Evolutionary conservation across 2,113 vertebrate species (phyloP), one percentile per base, ranked within the genome.

Genomic region (Amphiprion ocellaris): DNA sequence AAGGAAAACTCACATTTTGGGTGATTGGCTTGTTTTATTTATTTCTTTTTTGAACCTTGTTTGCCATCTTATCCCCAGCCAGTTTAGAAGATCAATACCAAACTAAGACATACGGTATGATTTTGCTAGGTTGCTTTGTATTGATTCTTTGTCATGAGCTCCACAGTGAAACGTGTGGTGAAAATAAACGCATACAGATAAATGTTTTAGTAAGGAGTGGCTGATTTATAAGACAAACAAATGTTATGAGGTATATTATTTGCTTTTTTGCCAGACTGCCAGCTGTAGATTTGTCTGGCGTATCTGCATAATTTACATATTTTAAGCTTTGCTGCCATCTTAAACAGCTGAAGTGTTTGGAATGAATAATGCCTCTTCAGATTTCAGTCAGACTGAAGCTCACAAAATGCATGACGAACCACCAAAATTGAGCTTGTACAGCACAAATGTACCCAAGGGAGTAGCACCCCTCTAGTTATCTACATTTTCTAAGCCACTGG

Each of bases 401-500:
- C 71, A 84, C 82, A 83, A 90, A 89, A 87, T 90, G 87, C 84
- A 87, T 64, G 53, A 82, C 59, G 70, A 73, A 80, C 87, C 82
- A 81, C 74, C 69, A 82, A 87, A 89, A 87, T 79, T 81, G 85
- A 84, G 82, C 82, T 87, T 89, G 81, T 84, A 79, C 76, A 77
- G 87, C 86, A 89, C 75, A 92, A 93, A 85, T 58, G 79, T 44
- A 76, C 82, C 74, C 63, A 23, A 19, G 82, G 86, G 87, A 85
- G 74, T 69, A 19, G 84, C 74, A 68, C 77, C 89, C 84, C 83
- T 85, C 72, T 83, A 65, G 67, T 89, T 87, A 85, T 82, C 65
- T 79, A 61, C 53, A 88, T 91, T 87, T 88, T 85, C 74, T 85
- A 71, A 89, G 70, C 83, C 84, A 86, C 59, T 83, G 87, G 88